Conservation (phyloP, 35 echinoderm and acorn worm genomes). For the Ophiothrix spiculata region DNA sequence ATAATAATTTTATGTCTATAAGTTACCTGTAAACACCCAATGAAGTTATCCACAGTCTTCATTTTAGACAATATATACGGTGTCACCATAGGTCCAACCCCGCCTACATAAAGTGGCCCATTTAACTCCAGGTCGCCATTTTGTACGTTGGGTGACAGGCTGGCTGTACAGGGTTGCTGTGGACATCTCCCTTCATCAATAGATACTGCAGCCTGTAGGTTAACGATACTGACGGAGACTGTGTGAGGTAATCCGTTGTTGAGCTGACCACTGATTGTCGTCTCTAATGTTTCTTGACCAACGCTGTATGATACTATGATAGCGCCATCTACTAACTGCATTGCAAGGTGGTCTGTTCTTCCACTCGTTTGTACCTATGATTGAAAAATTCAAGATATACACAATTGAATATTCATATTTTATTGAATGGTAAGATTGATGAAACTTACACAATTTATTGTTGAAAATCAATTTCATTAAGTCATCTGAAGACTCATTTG, state of each 20-base stretch:
- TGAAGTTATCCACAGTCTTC: conserved; percentile 66
- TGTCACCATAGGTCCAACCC: conserved; percentile 63
- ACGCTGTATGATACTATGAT: conserved; percentile 59
- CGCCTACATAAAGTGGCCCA: conserved; percentile 70
- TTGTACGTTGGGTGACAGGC: conserved; percentile 12
- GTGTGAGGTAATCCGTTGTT: conserved; percentile 69
- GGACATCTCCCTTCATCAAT: conserved; percentile 74
- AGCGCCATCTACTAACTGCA: conserved; percentile 61
- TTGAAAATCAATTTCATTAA: no score
- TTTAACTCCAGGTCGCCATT: conserved; percentile 71
- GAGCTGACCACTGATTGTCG: conserved; percentile 31
- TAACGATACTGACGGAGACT: conserved; percentile 46
- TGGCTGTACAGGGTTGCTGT: conserved; percentile 37
- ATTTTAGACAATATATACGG: conserved; percentile 84
- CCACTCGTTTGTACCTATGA: conserved; percentile 64
- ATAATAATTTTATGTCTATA: conserved; percentile 55
- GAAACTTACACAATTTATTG: no score
- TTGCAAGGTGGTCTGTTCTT: conserved; percentile 66
- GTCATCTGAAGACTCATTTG: no score
- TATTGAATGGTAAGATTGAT: no score
- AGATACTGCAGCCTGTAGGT: conserved; percentile 25
- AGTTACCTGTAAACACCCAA: conserved; percentile 89
- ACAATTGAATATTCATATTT: not conserved
- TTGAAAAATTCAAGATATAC: not conserved
- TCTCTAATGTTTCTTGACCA: conserved; percentile 51